These are phyloP conservation scores for Ametastegia equiseti DNA, from an alignment of 2,888 invertebrate species.

Conservation along the genomic window DNA sequence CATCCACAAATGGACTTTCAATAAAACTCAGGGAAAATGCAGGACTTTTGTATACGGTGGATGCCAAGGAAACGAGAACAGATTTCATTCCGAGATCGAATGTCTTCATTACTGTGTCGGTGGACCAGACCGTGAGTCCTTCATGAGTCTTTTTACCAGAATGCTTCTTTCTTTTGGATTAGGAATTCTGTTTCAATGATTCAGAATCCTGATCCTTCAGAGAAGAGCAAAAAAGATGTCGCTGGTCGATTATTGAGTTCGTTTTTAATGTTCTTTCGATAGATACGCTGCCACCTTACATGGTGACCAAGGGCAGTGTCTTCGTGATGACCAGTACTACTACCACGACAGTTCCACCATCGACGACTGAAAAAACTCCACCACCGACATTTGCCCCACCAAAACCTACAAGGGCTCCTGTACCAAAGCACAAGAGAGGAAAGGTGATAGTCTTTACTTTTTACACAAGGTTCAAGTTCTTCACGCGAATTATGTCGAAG, in stretches of 20 bases:
- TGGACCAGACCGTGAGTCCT: constrained; percentile 75
- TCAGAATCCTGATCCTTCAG: too few relatives aligned
- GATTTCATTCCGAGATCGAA: constrained; percentile 83
- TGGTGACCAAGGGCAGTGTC: constrained; percentile 71
- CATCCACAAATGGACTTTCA: constrained; percentile 84
- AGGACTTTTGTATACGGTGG: constrained; percentile 84
- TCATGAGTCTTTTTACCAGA: too few relatives aligned
- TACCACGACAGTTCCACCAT: constrained; percentile 77
- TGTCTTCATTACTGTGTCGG: constrained; percentile 82
- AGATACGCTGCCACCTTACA: constrained; percentile 79
- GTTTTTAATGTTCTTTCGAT: background rate
- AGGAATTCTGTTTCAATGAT: too few relatives aligned
- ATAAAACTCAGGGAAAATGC: constrained; percentile 78
- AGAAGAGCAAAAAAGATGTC: too few relatives aligned
- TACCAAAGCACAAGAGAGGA: constrained; percentile 86
- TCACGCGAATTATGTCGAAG: too few relatives aligned
- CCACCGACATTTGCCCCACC: constrained; percentile 74
- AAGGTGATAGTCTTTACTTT: too few relatives aligned
- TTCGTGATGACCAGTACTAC: constrained; percentile 75
- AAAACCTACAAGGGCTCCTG: constrained; percentile 79
- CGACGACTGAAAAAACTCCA: constrained; percentile 75
- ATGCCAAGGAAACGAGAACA: constrained; percentile 83
- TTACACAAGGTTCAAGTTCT: too few relatives aligned
- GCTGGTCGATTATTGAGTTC: background rate
- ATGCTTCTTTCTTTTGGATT: background rate